A percentile compares a stretch with the other conserved stretches of the same genome.
phyloP scores from a whole-genome alignment of 2,888 invertebrate species.

The Drosophila phalerata region DNA sequence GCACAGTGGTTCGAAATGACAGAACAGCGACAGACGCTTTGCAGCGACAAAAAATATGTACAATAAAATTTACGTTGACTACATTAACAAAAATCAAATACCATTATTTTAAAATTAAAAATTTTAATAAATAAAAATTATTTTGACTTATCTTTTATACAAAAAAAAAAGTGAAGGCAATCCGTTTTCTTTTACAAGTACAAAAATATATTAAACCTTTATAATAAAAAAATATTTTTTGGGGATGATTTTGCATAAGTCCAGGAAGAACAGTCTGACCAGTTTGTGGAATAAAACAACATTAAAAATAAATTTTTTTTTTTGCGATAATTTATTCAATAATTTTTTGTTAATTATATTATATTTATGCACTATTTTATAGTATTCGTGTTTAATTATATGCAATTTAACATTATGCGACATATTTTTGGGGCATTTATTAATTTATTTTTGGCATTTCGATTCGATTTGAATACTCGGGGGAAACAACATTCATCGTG shows the following conservation, averaged over 20 bases:
- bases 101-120: too few relatives aligned
- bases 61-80: neutral
- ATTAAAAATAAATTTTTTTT: neutral
- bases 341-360: constrained; percentile 76
- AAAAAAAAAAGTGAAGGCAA: too few relatives aligned
- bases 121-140: too few relatives aligned
- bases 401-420: constrained; percentile 79
- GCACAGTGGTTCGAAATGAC: constrained; percentile 35
- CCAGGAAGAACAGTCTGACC: too few relatives aligned
- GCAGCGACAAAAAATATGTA: neutral
- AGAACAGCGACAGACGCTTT: neutral
- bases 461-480: constrained; percentile 9
- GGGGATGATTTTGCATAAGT: too few relatives aligned
- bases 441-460: constrained; percentile 19
- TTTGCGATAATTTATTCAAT: constrained; percentile 80
- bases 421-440: constrained; percentile 35
- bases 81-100: too few relatives aligned
- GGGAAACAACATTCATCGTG: constrained; percentile 42
- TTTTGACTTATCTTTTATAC: too few relatives aligned
- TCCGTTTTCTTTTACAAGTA: too few relatives aligned
- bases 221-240: too few relatives aligned
- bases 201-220: too few relatives aligned
- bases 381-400: constrained; percentile 76
- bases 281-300: too few relatives aligned
- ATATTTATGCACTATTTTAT: constrained; percentile 82